Conservation (phyloP, 2,113 vertebrate species). For the Gnathochromis pfefferi region DNA sequence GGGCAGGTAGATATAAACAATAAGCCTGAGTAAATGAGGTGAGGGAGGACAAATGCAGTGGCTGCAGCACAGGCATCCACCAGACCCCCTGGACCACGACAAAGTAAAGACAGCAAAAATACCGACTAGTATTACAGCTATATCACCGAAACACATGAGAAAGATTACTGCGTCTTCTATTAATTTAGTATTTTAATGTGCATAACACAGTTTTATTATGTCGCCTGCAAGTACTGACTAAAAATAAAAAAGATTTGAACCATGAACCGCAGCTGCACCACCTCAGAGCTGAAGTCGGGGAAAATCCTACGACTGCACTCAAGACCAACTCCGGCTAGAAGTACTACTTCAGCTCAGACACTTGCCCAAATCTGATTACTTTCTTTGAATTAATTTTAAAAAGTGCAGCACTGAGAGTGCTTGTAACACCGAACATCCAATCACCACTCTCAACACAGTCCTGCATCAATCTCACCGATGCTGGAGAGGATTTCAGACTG, state of each 20-base stretch:
- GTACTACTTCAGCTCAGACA: background rate
- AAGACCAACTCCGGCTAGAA: background rate
- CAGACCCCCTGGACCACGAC: background rate
- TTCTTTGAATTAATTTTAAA: background rate
- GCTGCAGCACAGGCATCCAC: background rate
- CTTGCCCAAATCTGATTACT: background rate
- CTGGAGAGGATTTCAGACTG: background rate
- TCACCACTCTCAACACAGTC: background rate
- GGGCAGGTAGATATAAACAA: background rate
- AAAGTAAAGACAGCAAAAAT: background rate
- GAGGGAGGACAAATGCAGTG: background rate
- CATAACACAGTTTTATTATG: background rate
- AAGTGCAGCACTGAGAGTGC: background rate
- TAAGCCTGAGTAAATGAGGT: background rate
- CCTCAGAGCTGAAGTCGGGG: background rate
- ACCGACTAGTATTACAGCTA: background rate
- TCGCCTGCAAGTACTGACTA: background rate
- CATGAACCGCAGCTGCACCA: background rate
- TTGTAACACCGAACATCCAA: background rate
- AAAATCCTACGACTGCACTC: background rate
- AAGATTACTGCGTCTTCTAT: background rate
- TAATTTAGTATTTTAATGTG: background rate
- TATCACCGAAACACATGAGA: background rate
- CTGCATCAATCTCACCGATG: constrained; percentile 1
- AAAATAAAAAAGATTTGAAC: background rate